These are phyloP conservation scores for Zaprionus lineosus DNA, from an alignment of 2,888 invertebrate species.

Conservation along the genomic window DNA sequence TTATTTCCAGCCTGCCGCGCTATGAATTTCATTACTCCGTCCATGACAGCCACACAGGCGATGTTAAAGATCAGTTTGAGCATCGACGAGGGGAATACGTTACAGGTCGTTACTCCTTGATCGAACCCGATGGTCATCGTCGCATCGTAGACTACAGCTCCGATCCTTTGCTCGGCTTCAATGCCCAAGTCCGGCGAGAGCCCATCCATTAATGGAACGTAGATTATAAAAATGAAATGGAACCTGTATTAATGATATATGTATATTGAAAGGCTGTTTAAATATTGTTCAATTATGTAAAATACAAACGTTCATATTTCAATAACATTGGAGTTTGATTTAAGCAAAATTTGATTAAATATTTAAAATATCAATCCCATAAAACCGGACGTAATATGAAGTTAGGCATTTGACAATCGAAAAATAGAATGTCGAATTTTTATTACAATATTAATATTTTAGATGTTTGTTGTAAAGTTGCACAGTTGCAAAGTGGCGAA, in stretches of 20 bases:
- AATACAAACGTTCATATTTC: too few relatives aligned
- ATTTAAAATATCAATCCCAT: too few relatives aligned
- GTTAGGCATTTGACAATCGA: too few relatives aligned
- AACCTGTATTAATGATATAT: conserved; percentile 1
- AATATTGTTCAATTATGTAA: too few relatives aligned
- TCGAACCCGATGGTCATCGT: conserved; percentile 82
- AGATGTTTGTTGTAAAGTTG: too few relatives aligned
- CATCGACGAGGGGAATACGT: conserved; percentile 82
- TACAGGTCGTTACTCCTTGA: conserved; percentile 81
- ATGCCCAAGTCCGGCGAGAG: conserved; percentile 81
- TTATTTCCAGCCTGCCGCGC: conserved; percentile 77
- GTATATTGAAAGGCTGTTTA: conserved; percentile 41
- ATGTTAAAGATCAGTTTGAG: conserved; percentile 82
- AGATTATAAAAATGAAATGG: not conserved
- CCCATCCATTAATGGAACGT: conserved; percentile 53
- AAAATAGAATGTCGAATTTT: too few relatives aligned
- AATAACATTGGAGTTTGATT: too few relatives aligned
- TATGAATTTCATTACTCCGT: conserved; percentile 82
- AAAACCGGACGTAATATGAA: too few relatives aligned
- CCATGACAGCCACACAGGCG: conserved; percentile 82
- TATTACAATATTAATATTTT: too few relatives aligned
- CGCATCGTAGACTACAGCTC: conserved; percentile 82
- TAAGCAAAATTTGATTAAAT: too few relatives aligned
- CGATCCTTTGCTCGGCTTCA: conserved; percentile 81
- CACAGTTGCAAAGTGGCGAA: too few relatives aligned